phyloP scores from a whole-genome alignment of 2,888 invertebrate genomes.

The Synergus japonicus region DNA sequence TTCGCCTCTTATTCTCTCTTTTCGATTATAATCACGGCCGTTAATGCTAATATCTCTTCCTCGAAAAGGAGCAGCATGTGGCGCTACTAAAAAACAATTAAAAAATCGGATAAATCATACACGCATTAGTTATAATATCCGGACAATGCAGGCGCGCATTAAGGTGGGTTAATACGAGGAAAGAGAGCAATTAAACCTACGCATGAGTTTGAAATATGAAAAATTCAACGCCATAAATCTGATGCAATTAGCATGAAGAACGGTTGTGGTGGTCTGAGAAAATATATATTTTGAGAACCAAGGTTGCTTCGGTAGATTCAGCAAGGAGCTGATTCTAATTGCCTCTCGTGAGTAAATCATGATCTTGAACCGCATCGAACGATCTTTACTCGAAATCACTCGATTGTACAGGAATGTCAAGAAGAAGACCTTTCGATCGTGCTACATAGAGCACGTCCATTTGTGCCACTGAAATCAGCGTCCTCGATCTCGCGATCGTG shows the following conservation, averaged over 20 bases:
- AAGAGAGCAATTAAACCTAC: slow-evolving; percentile 48
- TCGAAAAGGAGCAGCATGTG: slow-evolving; percentile 21
- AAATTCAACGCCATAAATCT: slow-evolving; percentile 46
- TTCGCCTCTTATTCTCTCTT: slow-evolving; percentile 5
- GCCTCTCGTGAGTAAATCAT: slow-evolving; percentile 59
- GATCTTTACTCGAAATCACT: slow-evolving; percentile 59
- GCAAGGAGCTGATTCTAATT: slow-evolving; percentile 2
- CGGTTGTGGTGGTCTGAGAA: slow-evolving; percentile 44
- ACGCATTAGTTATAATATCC: slow-evolving; percentile 22
- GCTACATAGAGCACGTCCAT: slow-evolving; percentile 50
- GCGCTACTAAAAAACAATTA: slow-evolving; percentile 22
- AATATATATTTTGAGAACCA: slow-evolving; percentile 49
- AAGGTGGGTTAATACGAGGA: slow-evolving; percentile 38
- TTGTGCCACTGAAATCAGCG: slow-evolving; percentile 50
- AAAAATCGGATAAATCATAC: slow-evolving; percentile 10
- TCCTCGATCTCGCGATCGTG: slow-evolving; percentile 45
- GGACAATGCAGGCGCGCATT: slow-evolving; percentile 13
- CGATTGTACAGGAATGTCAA: slow-evolving; percentile 55
- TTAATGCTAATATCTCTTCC: slow-evolving; percentile 34
- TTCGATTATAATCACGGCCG: slow-evolving; percentile 31
- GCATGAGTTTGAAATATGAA: slow-evolving; percentile 48
- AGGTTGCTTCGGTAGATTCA: slow-evolving; percentile 48
- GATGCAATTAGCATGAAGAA: slow-evolving; percentile 51
- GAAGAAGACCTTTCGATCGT: slow-evolving; percentile 51
- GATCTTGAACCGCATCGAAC: slow-evolving; percentile 58